These are phyloP conservation scores for Odontomachus brunneus DNA, from an alignment of 1,140 invertebrate species.

Conservation along the genomic window DNA sequence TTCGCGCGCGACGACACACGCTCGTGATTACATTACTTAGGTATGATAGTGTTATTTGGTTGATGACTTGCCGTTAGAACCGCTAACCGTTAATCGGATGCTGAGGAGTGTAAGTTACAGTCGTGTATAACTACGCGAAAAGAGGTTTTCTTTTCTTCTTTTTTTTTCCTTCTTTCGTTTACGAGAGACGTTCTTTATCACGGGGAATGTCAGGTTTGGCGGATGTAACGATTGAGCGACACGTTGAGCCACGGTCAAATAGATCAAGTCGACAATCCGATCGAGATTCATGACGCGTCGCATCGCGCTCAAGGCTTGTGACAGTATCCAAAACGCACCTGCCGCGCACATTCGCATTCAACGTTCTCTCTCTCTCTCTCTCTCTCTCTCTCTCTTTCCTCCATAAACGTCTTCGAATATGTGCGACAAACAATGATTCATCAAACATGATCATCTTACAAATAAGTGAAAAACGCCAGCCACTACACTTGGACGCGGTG, in stretches of 20 bases:
- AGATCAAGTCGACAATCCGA: neutral
- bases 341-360: neutral
- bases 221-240: constrained; percentile 9
- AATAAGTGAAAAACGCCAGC: constrained; percentile 12
- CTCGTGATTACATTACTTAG: constrained; percentile 34
- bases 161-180: neutral
- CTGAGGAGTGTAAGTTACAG: constrained; percentile 22
- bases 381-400: no score
- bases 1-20: neutral
- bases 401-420: constrained; percentile 21
- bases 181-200: constrained; percentile 24
- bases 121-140: constrained; percentile 33
- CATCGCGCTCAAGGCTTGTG: neutral
- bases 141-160: neutral
- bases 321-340: neutral
- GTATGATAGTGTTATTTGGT: constrained; percentile 56
- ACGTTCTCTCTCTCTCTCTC: neutral
- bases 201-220: constrained; percentile 44
- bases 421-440: constrained; percentile 13
- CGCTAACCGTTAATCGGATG: constrained; percentile 46
- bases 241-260: constrained; percentile 12
- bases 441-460: constrained; percentile 32
- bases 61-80: constrained; percentile 53
- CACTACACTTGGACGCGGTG: neutral
- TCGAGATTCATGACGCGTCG: neutral